Conservation (phyloP, 2,797 vertebrate genomes). For the Ciconia nigra region DNA sequence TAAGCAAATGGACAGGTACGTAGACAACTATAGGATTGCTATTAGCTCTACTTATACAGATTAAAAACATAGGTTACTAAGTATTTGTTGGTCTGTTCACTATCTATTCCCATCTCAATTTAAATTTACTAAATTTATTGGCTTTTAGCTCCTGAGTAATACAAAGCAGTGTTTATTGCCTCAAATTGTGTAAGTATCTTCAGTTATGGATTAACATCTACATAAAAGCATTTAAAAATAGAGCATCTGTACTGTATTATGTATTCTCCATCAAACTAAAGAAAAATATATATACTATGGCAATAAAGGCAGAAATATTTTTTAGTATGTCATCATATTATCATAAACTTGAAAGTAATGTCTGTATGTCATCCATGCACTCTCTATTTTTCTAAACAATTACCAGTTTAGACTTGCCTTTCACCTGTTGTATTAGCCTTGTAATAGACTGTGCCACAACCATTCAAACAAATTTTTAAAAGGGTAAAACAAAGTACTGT, state of each 20-base stretch:
- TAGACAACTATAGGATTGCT: background rate
- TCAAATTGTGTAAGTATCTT: background rate
- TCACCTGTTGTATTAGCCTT: background rate
- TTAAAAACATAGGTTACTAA: background rate
- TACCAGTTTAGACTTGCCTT: background rate
- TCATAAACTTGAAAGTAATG: background rate
- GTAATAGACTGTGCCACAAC: background rate
- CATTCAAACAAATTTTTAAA: background rate
- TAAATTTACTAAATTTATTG: background rate
- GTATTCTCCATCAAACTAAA: background rate
- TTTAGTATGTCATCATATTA: background rate
- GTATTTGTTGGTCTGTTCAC: background rate
- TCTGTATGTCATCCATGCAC: background rate
- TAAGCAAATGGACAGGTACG: background rate
- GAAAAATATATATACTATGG: background rate
- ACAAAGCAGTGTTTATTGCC: background rate
- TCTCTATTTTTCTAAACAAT: background rate
- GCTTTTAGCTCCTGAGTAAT: background rate
- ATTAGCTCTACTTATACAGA: background rate
- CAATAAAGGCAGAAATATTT: background rate
- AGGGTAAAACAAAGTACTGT: background rate
- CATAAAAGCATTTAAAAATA: background rate
- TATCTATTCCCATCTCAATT: background rate
- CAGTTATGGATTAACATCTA: background rate
- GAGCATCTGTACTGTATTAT: background rate